These are phyloP conservation scores for Lethenteron reissneri DNA, from an alignment of 2,113 vertebrate genomes.

Conservation along the genomic window DNA sequence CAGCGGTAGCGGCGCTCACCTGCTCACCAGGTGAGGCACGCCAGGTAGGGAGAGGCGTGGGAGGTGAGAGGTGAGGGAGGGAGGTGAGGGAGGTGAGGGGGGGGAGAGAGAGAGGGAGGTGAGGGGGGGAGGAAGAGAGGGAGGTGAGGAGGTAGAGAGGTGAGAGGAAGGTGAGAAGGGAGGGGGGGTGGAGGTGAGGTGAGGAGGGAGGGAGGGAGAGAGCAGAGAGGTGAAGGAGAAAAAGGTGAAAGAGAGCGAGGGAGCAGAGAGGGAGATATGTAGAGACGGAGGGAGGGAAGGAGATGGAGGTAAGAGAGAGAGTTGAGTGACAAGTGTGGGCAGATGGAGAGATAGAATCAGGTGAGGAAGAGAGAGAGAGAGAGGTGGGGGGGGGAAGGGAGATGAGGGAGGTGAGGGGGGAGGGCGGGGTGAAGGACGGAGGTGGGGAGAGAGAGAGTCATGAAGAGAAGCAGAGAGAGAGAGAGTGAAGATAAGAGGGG, in stretches of 20 bases:
- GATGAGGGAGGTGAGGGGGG: background rate
- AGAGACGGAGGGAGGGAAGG: background rate
- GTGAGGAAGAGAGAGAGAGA: background rate
- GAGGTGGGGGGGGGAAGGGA: background rate
- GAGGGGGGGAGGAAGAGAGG: background rate
- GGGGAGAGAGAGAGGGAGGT: background rate
- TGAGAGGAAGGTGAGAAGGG: background rate
- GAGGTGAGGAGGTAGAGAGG: background rate
- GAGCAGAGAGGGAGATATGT: background rate
- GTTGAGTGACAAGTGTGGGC: background rate
- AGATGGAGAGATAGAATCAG: background rate
- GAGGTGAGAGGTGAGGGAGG: background rate
- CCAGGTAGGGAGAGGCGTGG: background rate
- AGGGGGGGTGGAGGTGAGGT: background rate
- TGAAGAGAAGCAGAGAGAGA: background rate
- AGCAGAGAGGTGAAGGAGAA: background rate
- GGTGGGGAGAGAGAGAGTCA: background rate
- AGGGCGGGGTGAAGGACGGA: background rate
- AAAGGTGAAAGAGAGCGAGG: background rate
- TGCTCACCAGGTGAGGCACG: conserved; percentile 12
- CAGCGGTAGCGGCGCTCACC: conserved; percentile 40
- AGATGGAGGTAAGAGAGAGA: background rate
- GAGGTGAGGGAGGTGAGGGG: background rate
- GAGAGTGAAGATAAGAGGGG: background rate
- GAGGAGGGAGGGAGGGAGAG: background rate